Conservation (phyloP, 2,113 vertebrate genomes). For the Columbina picui region DNA sequence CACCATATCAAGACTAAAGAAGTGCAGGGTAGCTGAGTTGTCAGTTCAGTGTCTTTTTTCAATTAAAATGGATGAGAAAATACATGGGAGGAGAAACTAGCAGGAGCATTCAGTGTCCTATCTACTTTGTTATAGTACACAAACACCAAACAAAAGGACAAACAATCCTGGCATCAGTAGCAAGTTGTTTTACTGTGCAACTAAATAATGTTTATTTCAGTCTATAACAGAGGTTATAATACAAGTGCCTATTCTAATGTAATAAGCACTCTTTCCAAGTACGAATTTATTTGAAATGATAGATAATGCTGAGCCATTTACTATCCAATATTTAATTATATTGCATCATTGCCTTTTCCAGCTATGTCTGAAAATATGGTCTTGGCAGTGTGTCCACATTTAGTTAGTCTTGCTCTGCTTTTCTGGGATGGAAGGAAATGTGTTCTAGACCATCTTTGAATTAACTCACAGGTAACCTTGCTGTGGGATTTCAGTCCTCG, state of each 20-base stretch:
- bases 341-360: not conserved
- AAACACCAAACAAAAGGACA: not conserved
- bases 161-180: not conserved
- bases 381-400: not conserved
- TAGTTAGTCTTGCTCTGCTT: not conserved
- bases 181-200: not conserved
- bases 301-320: not conserved
- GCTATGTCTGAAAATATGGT: not conserved
- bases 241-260: not conserved
- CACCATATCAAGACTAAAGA: not conserved
- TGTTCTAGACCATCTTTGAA: not conserved
- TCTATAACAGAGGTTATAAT: not conserved
- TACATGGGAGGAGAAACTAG: not conserved
- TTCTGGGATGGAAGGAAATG: not conserved
- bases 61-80: not conserved
- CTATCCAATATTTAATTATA: not conserved
- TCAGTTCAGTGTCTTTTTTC: not conserved
- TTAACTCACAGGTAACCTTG: not conserved
- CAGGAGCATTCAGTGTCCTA: not conserved
- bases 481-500: constrained; percentile 78
- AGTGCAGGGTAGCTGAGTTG: not conserved
- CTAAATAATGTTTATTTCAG: not conserved
- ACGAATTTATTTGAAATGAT: not conserved
- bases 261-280: not conserved
- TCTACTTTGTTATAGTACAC: not conserved